Percentiles rank a stretch among this genome's conserved stretches.
phyloP scores from a whole-genome alignment of 2,113 vertebrate species.

The Glaucomys volans region DNA sequence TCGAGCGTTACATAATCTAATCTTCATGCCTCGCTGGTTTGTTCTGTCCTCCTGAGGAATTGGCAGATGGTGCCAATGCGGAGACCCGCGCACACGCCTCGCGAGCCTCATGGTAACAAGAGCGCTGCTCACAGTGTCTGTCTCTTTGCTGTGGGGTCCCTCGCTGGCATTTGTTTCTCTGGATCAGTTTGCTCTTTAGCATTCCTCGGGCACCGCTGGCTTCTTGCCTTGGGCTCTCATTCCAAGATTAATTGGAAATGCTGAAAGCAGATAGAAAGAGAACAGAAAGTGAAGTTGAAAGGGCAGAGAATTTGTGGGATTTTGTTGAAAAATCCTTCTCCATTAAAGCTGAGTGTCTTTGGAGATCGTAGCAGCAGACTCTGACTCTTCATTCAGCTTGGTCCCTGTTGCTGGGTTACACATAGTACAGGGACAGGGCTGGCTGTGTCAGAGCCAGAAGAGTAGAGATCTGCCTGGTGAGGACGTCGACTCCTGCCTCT shows the following conservation, averaged over 20 bases:
- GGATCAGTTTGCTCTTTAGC: slow-evolving; percentile 59
- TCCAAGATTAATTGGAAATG: slow-evolving; percentile 68
- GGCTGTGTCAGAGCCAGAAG: not conserved
- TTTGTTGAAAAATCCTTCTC: slow-evolving; percentile 21
- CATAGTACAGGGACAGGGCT: not conserved
- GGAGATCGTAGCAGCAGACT: not conserved
- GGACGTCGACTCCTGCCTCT: not conserved
- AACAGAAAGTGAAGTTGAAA: slow-evolving; percentile 69
- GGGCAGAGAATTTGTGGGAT: slow-evolving; percentile 47
- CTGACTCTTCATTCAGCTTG: not conserved
- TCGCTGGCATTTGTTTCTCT: slow-evolving; percentile 56
- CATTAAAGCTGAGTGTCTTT: not conserved
- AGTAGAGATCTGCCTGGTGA: not conserved
- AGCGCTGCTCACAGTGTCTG: slow-evolving; percentile 59
- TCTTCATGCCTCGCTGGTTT: slow-evolving; percentile 83
- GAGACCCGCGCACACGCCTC: slow-evolving; percentile 76
- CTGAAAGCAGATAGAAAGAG: slow-evolving; percentile 61
- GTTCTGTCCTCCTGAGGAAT: slow-evolving; percentile 83
- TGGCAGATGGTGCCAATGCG: slow-evolving; percentile 80
- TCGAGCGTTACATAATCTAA: slow-evolving; percentile 80
- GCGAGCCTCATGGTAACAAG: slow-evolving; percentile 53
- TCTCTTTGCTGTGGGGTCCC: slow-evolving; percentile 65
- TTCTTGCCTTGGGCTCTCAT: slow-evolving; percentile 66
- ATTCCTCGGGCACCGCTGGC: slow-evolving; percentile 67
- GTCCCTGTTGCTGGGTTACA: slow-evolving; percentile 56